Evolutionary conservation across 2,113 vertebrate genomes (phyloP).

Genomic region (Cynopterus brachyotis): DNA sequence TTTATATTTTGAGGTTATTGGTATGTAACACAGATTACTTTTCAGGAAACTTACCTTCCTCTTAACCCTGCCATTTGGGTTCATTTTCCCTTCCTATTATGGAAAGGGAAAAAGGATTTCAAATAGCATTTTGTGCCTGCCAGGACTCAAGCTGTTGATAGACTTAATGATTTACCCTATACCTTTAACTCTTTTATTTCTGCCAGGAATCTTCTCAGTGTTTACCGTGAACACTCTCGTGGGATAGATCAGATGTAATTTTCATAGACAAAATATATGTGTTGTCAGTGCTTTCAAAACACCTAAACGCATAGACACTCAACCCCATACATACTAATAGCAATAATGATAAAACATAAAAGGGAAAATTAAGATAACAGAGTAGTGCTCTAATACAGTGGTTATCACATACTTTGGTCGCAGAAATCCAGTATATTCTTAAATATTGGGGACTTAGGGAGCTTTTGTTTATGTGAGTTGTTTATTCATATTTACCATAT

Average conservation of each 20-base stretch:
- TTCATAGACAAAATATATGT: neutral
- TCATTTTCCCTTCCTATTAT: neutral
- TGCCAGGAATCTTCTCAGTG: neutral
- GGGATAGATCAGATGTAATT: neutral
- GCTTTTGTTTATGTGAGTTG: neutral
- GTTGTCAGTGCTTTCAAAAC: neutral
- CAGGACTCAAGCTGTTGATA: neutral
- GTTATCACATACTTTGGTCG: neutral
- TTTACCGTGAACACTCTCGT: neutral
- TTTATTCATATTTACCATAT: neutral
- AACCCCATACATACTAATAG: neutral
- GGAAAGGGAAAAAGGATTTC: neutral
- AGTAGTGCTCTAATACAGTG: neutral
- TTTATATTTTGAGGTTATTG: neutral
- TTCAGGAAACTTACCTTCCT: neutral
- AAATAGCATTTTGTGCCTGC: neutral
- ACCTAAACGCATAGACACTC: neutral
- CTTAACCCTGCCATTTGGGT: neutral
- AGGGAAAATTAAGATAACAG: neutral
- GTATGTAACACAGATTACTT: neutral
- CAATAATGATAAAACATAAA: constrained; percentile 1
- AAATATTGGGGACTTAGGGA: neutral
- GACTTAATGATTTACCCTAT: neutral
- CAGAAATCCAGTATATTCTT: neutral
- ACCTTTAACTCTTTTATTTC: neutral